Percentiles rank a stretch among this genome's conserved stretches.
Evolutionary conservation across 2,113 vertebrate genomes (phyloP).

Genomic region (Gymnarchus niloticus): DNA sequence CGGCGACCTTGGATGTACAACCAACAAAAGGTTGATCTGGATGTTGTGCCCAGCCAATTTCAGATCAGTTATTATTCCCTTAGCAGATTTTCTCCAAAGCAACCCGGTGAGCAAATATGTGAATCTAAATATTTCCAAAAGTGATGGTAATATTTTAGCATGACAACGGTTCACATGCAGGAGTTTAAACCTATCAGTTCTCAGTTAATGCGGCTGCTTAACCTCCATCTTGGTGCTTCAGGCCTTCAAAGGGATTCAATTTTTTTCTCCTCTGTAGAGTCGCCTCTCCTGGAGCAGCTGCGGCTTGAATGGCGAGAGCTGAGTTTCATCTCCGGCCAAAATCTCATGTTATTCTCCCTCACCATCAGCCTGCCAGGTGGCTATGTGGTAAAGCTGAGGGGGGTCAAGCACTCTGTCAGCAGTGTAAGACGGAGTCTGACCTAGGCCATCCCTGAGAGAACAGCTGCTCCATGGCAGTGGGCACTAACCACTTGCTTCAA

Average conservation of each 20-base stretch:
- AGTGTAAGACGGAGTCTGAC: not conserved
- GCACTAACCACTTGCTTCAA: not conserved
- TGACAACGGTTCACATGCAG: not conserved
- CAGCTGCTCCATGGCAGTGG: not conserved
- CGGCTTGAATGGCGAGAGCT: not conserved
- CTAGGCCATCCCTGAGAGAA: not conserved
- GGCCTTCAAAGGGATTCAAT: not conserved
- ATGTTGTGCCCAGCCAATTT: not conserved
- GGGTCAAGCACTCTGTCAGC: not conserved
- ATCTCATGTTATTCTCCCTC: not conserved
- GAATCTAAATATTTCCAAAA: too few species aligned
- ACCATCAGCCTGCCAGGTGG: not conserved
- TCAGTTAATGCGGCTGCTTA: not conserved
- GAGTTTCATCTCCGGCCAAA: constrained; percentile 12
- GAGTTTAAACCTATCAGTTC: not conserved
- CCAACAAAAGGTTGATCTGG: not conserved
- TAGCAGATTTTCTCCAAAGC: not conserved
- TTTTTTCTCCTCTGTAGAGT: not conserved
- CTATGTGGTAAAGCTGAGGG: not conserved
- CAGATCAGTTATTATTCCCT: not conserved
- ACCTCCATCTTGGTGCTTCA: not conserved
- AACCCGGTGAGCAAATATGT: not conserved
- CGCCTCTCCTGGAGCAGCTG: not conserved
- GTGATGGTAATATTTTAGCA: not conserved
- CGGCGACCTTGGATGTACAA: not conserved